Conservation (phyloP, 1,140 invertebrate genomes). For the Coboldia fuscipes region DNA sequence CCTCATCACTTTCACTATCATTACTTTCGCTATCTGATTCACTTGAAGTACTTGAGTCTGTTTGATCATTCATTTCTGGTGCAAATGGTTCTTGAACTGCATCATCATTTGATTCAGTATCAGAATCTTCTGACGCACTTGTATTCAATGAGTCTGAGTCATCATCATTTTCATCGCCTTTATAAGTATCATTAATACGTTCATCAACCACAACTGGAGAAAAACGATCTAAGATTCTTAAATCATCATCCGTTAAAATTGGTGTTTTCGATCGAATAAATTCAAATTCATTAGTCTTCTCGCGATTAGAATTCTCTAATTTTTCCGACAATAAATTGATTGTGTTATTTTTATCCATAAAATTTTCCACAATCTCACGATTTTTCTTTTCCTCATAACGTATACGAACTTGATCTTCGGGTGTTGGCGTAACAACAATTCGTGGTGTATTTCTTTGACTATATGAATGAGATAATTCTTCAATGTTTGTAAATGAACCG, state of each 20-base stretch:
- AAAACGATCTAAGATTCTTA: no score
- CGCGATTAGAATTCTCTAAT: background rate
- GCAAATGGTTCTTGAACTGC: background rate
- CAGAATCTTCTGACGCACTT: background rate
- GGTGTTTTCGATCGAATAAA: background rate
- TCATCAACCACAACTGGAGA: no score
- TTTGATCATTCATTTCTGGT: background rate
- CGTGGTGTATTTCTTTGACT: background rate
- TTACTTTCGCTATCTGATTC: conserved; percentile 17
- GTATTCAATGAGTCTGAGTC: no score
- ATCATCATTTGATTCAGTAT: background rate
- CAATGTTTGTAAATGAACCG: no score
- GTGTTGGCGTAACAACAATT: background rate
- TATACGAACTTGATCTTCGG: background rate
- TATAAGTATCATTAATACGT: conserved; percentile 12
- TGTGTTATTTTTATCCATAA: background rate
- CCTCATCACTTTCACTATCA: conserved; percentile 17
- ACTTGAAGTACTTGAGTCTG: conserved; percentile 2
- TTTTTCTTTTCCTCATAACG: background rate
- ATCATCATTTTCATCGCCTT: conserved; percentile 10
- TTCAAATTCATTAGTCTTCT: background rate
- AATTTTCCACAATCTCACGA: background rate
- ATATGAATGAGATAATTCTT: background rate
- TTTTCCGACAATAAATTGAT: background rate
- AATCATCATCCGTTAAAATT: no score